A percentile compares a stretch with the other conserved stretches of the same genome.
Evolutionary conservation across 2,888 invertebrate species (phyloP).

Genomic region (Macroteleia sp.): DNA sequence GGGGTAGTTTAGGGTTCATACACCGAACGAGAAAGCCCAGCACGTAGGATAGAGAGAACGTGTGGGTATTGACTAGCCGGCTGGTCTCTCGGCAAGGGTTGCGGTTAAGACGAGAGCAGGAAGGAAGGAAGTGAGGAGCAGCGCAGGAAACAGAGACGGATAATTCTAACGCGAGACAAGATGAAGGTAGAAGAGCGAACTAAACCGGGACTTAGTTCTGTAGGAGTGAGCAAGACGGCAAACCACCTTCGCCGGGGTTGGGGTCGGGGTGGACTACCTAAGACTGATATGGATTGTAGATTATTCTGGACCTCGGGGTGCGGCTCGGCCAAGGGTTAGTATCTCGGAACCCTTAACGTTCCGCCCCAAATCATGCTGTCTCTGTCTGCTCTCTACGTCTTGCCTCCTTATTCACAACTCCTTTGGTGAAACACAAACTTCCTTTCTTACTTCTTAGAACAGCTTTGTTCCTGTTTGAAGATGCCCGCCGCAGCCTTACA

Average conservation of each 20-base stretch:
- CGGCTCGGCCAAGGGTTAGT: conserved; percentile 80
- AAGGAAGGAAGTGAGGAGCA: conserved; percentile 60
- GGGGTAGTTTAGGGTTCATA: conserved; percentile 76
- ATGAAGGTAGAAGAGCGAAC: conserved; percentile 49
- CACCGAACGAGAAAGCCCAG: conserved; percentile 71
- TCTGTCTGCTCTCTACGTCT: conserved; percentile 26
- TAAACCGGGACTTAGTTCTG: background rate
- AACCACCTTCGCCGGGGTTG: conserved; percentile 69
- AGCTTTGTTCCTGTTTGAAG: conserved; percentile 27
- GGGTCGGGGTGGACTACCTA: conserved; percentile 79
- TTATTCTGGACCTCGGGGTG: conserved; percentile 84
- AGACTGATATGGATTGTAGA: conserved; percentile 84
- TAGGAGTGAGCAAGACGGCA: conserved; percentile 30
- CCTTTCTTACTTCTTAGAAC: conserved; percentile 38
- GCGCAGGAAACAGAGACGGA: conserved; percentile 70
- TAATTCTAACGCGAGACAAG: conserved; percentile 63
- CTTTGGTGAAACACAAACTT: conserved; percentile 42
- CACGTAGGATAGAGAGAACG: conserved; percentile 75
- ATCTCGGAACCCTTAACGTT: conserved; percentile 65
- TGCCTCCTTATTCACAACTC: conserved; percentile 37
- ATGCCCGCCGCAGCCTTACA: conserved; percentile 65
- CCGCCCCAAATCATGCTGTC: conserved; percentile 48
- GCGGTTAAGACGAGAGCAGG: conserved; percentile 80
- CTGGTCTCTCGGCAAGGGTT: conserved; percentile 77
- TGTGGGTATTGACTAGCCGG: conserved; percentile 82